phyloP scores from a whole-genome alignment of 92 coral and sea anemone genomes.

The Zoanthus gigantus region DNA sequence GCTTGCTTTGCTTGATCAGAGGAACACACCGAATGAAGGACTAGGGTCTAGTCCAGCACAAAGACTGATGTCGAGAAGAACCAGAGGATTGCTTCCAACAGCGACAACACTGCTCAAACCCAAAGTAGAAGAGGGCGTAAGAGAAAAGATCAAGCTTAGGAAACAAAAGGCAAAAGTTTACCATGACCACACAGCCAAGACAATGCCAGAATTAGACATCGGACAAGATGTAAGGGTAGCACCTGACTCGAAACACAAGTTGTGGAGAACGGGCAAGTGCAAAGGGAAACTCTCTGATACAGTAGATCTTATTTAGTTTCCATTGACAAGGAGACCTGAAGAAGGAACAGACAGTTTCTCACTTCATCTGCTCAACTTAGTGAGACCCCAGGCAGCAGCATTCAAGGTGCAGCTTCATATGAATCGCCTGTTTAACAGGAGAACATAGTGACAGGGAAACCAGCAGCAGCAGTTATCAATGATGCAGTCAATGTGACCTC shows the following conservation, averaged over 20 bases:
- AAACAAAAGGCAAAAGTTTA: neutral
- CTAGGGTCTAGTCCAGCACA: too few relatives aligned
- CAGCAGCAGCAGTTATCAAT: neutral
- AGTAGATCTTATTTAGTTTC: constrained; percentile 40
- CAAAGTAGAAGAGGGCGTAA: neutral
- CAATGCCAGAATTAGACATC: neutral
- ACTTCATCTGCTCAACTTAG: too few relatives aligned
- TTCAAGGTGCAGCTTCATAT: neutral
- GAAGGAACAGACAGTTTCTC: constrained; percentile 16
- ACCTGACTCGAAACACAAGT: neutral
- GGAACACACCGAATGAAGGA: too few relatives aligned
- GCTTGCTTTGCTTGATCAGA: too few relatives aligned
- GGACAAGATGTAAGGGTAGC: neutral
- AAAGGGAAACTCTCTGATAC: constrained; percentile 10
- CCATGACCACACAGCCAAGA: neutral
- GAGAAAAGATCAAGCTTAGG: constrained; percentile 6
- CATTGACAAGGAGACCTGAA: constrained; percentile 22
- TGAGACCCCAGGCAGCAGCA: neutral
- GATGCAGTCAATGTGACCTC: too few relatives aligned
- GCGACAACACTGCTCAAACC: neutral
- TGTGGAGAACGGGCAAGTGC: neutral
- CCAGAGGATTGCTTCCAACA: too few relatives aligned
- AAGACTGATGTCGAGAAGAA: too few relatives aligned
- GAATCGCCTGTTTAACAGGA: neutral
- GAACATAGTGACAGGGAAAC: neutral